A percentile compares a stretch with the other conserved stretches of the same genome.
Evolutionary conservation across 30 jellyfish, hydroid and myxozoan species (phyloP).

Genomic region (Catostylus mosaicus): DNA sequence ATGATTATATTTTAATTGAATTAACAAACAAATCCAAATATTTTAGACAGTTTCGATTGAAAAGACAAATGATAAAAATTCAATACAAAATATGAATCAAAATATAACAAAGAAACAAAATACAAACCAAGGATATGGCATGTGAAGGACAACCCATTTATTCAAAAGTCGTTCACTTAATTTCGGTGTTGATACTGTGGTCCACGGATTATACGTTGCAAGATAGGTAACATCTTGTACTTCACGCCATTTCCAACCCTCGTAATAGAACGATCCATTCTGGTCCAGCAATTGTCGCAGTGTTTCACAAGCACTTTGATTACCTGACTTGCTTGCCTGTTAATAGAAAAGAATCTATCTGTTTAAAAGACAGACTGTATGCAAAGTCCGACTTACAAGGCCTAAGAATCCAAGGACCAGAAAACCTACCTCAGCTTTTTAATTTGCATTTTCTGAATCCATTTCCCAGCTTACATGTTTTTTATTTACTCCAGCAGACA

Average conservation of each 20-base stretch:
- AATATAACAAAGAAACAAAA: neutral
- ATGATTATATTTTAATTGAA: too few relatives aligned
- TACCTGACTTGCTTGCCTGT: constrained; percentile 31
- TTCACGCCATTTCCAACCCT: constrained; percentile 76
- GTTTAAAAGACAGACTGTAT: too few relatives aligned
- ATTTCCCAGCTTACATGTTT: too few relatives aligned
- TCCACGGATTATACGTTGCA: constrained; percentile 77
- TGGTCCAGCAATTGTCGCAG: constrained; percentile 64
- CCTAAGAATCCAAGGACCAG: too few relatives aligned
- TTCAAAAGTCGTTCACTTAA: constrained; percentile 41
- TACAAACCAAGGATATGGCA: constrained; percentile 64
- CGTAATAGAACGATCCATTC: constrained; percentile 48
- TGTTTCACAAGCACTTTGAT: constrained; percentile 70
- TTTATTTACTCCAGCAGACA: too few relatives aligned
- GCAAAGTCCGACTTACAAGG: too few relatives aligned
- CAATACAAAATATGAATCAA: neutral
- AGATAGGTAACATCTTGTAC: constrained; percentile 65
- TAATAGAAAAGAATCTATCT: too few relatives aligned
- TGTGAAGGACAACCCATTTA: constrained; percentile 60
- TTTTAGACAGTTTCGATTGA: too few relatives aligned
- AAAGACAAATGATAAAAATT: neutral
- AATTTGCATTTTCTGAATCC: too few relatives aligned
- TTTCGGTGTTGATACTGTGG: constrained; percentile 58
- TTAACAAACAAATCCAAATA: too few relatives aligned
- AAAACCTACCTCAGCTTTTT: too few relatives aligned